phyloP scores from a whole-genome alignment of 2,888 invertebrate species.

The Sarcophaga variegata region DNA sequence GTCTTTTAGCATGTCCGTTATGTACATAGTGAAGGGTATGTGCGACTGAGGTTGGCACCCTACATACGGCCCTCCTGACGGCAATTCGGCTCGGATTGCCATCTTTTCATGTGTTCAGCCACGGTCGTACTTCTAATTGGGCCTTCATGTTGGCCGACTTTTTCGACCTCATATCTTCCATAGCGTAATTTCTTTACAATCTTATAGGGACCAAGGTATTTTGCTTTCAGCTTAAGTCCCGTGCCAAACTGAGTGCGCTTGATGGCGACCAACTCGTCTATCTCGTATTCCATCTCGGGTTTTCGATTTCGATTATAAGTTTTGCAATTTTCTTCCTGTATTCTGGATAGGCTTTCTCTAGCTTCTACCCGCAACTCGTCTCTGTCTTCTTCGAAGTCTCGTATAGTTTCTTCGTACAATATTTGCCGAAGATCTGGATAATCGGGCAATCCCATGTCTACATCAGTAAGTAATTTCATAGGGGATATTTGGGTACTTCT shows the following conservation, averaged over 20 bases:
- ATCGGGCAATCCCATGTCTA: constrained; percentile 55
- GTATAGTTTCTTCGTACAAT: constrained; percentile 2
- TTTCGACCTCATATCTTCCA: constrained; percentile 33
- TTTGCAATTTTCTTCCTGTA: constrained; percentile 31
- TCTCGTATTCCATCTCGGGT: not conserved
- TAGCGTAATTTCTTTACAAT: constrained; percentile 23
- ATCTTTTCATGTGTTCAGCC: constrained; percentile 40
- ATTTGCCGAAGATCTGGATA: constrained; percentile 46
- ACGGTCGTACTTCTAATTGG: not conserved
- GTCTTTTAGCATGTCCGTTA: too few species aligned
- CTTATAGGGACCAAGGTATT: constrained; percentile 55
- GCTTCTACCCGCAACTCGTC: not conserved
- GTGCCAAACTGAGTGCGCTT: constrained; percentile 60
- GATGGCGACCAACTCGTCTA: constrained; percentile 57
- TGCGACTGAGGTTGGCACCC: not conserved
- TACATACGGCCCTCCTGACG: constrained; percentile 71
- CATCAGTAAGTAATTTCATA: constrained; percentile 57
- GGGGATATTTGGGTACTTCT: constrained; percentile 52
- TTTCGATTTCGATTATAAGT: constrained; percentile 30
- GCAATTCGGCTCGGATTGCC: too few species aligned
- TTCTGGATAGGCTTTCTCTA: not conserved
- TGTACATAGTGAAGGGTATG: too few species aligned
- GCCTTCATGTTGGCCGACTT: constrained; percentile 43
- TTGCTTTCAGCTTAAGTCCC: constrained; percentile 48
- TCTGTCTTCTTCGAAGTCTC: not conserved